A percentile compares a stretch with the other conserved stretches of the same genome.
These are phyloP conservation scores for Phoronis australis DNA, from an alignment of 2,888 invertebrate genomes.

Conservation along the genomic window DNA sequence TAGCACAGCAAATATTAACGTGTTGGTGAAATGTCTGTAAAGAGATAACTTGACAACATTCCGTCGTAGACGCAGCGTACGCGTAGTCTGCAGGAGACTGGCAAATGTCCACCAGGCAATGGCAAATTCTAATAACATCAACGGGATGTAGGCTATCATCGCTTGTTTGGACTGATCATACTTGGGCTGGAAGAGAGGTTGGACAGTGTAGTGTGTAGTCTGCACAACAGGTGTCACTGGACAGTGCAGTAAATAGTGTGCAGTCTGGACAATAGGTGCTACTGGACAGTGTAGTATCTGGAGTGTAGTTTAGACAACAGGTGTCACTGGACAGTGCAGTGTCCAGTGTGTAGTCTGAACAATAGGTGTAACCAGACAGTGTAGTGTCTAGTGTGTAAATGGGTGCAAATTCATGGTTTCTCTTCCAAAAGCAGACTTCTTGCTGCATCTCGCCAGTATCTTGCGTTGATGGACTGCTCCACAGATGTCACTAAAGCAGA, in stretches of 20 bases:
- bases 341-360: too few relatives aligned
- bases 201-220: too few relatives aligned
- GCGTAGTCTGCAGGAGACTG: conserved; percentile 76
- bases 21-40: conserved; percentile 91
- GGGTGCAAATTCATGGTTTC: too few relatives aligned
- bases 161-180: conserved; percentile 58
- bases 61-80: conserved; percentile 78
- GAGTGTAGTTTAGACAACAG: background rate
- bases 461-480: too few relatives aligned
- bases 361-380: too few relatives aligned
- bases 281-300: background rate
- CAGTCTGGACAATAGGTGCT: background rate
- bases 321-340: too few relatives aligned
- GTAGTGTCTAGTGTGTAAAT: too few relatives aligned
- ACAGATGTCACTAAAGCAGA: too few relatives aligned
- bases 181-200: conserved; percentile 58
- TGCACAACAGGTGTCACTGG: too few relatives aligned
- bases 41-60: conserved; percentile 84
- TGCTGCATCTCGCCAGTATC: too few relatives aligned
- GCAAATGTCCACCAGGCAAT: conserved; percentile 89
- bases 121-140: conserved; percentile 68
- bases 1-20: conserved; percentile 82
- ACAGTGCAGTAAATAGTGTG: conserved; percentile 6
- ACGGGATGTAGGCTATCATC: conserved; percentile 75
- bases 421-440: too few relatives aligned